Base-by-base conservation (phyloP, 2,797 vertebrate genomes). In the Tympanoctomys barrerae region DNA sequence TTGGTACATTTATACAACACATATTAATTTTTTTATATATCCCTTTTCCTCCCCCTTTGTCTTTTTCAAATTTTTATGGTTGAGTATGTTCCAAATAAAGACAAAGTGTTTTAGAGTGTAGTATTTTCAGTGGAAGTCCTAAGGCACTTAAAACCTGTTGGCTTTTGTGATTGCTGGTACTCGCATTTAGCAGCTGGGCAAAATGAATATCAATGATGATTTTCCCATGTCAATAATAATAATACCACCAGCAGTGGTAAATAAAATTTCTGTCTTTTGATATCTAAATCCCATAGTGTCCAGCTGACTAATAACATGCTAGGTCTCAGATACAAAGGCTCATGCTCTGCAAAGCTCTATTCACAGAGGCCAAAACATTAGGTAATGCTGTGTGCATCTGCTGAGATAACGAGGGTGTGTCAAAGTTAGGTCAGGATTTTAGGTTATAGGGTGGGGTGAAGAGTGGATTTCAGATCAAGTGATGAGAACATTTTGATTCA, bases 341-440 rank as follows among this genome's bases (percentile, higher is more conserved):
- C 57, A 73, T 81, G 92, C 87, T 95, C 92, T 92, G 75, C 54
- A 87, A 86, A 95, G 95, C 85, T 96, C 91, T 96, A 97, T 81
- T 96, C 93, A 90, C n/a, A 0, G 83, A 95, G 75, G 92, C 82
- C 91, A 85, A 86, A 94, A 92, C 85, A 95, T 98, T 94, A 97
- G 89, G 96, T 96, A 97, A 96, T 96, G 94, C 82, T 94, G 83
- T 92, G 94, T 92, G 85, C 79, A 87, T 96, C 88, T 97, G 91
- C 96, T 94, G 87, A 95, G 95, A 98, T 96, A 97, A 97, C 70
- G 71, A 95, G 94, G 73, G 91, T 79, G 89, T 95, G 91, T 94
- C 89, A 91, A 97, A 93, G 92, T 94, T 92, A 33, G 13, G 87
- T 73, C 94, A 85, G 94, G 87, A 87, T 96, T 96, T 95, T 88